Conservation (phyloP, 2,888 invertebrate species). For the Drosophila buzzatii region DNA sequence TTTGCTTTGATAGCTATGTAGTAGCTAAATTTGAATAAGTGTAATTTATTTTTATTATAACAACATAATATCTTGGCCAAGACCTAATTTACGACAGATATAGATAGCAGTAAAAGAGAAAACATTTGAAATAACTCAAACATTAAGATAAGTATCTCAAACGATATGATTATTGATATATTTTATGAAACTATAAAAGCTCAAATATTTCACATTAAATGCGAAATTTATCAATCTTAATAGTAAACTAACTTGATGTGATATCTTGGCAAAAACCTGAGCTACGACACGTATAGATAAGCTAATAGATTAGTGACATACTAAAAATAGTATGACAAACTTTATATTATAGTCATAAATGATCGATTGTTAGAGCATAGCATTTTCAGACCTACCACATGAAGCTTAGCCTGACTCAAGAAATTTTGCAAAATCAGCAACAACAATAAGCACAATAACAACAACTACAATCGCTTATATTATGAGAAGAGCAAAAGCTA, state of each 20-base stretch:
- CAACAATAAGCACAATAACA: constrained; percentile 22
- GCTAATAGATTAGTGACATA: background rate
- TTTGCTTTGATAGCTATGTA: background rate
- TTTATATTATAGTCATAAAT: background rate
- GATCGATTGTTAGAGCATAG: constrained; percentile 16
- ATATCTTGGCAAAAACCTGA: background rate
- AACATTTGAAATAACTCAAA: background rate
- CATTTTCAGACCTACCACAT: constrained; percentile 60
- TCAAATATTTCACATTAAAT: no score
- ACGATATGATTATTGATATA: background rate
- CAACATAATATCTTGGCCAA: background rate
- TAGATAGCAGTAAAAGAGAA: background rate
- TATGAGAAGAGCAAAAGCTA: constrained; percentile 34
- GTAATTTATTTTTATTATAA: background rate
- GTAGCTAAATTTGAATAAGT: background rate
- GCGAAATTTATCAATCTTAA: no score
- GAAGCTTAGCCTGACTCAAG: constrained; percentile 45
- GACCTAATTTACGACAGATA: background rate
- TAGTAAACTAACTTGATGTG: no score
- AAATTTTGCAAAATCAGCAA: constrained; percentile 37
- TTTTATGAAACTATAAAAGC: no score
- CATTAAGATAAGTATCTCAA: background rate
- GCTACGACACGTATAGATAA: background rate
- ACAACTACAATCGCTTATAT: constrained; percentile 29
- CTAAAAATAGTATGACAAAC: background rate